Conservation (phyloP, 2,113 vertebrate genomes). For the Paralichthys olivaceus region DNA sequence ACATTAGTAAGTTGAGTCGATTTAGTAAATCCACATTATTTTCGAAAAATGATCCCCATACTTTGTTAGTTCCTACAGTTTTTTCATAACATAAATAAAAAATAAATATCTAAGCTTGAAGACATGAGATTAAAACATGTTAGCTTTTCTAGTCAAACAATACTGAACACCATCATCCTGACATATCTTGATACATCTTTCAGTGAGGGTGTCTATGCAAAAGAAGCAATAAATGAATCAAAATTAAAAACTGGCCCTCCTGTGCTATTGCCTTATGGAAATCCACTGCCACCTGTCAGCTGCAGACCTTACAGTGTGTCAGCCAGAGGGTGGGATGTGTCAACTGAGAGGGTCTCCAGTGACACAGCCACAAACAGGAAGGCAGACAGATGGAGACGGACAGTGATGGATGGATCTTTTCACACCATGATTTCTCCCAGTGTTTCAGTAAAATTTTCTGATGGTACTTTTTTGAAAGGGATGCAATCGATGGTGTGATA, state of each 20-base stretch:
- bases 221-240: not conserved
- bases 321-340: slow-evolving; percentile 13
- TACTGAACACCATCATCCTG: too few relatives aligned
- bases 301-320: slow-evolving; percentile 1
- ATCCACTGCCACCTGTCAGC: not conserved
- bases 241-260: not conserved
- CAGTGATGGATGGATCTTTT: slow-evolving; percentile 29
- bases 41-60: too few relatives aligned
- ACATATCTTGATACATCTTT: too few relatives aligned
- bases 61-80: too few relatives aligned
- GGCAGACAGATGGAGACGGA: slow-evolving; percentile 27
- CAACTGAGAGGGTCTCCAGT: slow-evolving; percentile 10
- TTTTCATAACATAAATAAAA: too few relatives aligned
- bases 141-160: too few relatives aligned
- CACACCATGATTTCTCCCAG: not conserved
- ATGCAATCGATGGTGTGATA: not conserved
- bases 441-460: not conserved
- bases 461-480: not conserved
- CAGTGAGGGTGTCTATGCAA: too few relatives aligned
- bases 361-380: slow-evolving; percentile 13
- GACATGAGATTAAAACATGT: too few relatives aligned
- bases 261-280: not conserved
- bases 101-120: too few relatives aligned
- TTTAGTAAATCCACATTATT: too few relatives aligned
- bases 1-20: too few relatives aligned